Conservation (phyloP, 2,888 invertebrate genomes). For the Dynastes maya region DNA sequence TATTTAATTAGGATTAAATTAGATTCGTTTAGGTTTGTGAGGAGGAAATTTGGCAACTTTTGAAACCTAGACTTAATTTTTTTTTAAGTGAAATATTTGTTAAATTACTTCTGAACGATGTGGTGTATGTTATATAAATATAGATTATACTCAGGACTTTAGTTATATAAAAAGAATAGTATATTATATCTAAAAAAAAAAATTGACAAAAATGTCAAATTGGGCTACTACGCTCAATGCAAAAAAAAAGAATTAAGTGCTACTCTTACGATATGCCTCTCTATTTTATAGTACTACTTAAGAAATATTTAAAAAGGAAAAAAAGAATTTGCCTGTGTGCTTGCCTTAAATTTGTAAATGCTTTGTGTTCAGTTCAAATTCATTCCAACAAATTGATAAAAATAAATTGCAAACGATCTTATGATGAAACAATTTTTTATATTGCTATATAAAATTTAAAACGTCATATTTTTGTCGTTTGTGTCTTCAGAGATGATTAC, state of each 20-base stretch:
- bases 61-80: too few species aligned
- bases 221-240: neutral
- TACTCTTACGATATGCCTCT: neutral
- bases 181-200: neutral
- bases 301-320: neutral
- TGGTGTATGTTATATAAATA: neutral
- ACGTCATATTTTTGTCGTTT: slow-evolving; percentile 22
- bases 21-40: too few species aligned
- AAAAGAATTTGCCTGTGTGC: neutral
- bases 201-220: neutral
- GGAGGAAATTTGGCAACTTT: too few species aligned
- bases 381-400: neutral
- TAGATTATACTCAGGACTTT: slow-evolving; percentile 16
- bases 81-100: too few species aligned
- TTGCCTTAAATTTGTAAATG: slow-evolving; percentile 23
- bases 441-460: neutral
- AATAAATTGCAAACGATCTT: slow-evolving; percentile 9
- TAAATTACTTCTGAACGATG: neutral
- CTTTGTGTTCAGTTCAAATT: slow-evolving; percentile 17
- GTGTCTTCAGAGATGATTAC: slow-evolving; percentile 19
- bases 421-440: neutral
- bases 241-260: neutral
- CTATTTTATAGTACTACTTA: neutral
- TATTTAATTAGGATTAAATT: too few species aligned
- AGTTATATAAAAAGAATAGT: slow-evolving; percentile 19